Base-by-base conservation (phyloP, 2,113 vertebrate genomes). In the Gasterosteus nipponicus region DNA sequence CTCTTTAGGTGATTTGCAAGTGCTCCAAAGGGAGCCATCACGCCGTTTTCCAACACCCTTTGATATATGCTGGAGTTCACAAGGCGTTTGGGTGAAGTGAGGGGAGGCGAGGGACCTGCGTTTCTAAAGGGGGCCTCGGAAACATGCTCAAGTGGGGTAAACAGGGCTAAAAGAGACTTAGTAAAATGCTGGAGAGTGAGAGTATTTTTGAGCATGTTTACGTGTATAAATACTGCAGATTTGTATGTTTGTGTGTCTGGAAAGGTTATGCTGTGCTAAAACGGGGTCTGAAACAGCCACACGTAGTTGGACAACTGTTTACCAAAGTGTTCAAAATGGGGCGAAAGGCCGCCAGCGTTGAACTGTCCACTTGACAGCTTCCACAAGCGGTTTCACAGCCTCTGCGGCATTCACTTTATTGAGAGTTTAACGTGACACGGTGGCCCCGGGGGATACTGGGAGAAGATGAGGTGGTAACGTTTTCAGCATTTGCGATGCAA, bases 11-110 rank as follows among this genome's bases (percentile, higher is more conserved):
- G 31, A 69, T 86, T 80, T 83, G 88, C 71, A 51, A 74, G 42
- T 66, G 76, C 69, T 86, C 76, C 82, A 66, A 81, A 77, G 62
- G 65, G 73, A 87, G 49, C 83, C 78, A 76, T 82, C 82, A 78
- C 75, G 72, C 75, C 47, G 68, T 76, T 87, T 88, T 86, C 78
- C 69, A 86, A 88, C 73, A 54, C 66, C 75, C 83, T 91, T 86
- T 89, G 80, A 91, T 90, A 82, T 80, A 14, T 1, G 39, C 61
- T 81, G 65, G 63, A 86, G 84, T 87, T 89, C 84, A 92, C 84
- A 63, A 69, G 77, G 73, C 63, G 63, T 77, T 83, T 77, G 88
- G 47, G 63, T 38, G 16, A 75, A 79, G 69, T 0, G 15, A 67
- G 46, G 57, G 22, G 63, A 15, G 60, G 68, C 16, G 22, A 69